These are phyloP conservation scores for Zaprionus obscuricornis DNA, from an alignment of 2,888 invertebrate genomes.

Conservation along the genomic window DNA sequence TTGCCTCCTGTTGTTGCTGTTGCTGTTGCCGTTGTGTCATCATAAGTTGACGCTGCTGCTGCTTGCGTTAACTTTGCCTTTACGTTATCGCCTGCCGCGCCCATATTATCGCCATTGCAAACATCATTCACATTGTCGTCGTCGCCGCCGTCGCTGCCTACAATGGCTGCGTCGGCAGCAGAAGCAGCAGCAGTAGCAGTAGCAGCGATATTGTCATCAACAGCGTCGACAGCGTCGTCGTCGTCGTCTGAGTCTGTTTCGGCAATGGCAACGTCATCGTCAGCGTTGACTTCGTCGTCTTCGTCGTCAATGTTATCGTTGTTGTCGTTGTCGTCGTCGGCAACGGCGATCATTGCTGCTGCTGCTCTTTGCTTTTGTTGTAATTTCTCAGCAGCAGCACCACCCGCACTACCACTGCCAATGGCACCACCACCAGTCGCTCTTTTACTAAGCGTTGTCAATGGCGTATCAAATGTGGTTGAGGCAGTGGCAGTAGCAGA, in stretches of 20 bases:
- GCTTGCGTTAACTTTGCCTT: conserved; percentile 33
- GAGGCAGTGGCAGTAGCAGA: no score
- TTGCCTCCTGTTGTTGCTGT: conserved; percentile 19
- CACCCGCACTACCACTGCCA: conserved; percentile 3
- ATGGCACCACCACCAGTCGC: conserved; percentile 8
- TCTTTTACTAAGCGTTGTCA: conserved; percentile 77
- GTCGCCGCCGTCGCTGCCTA: conserved; percentile 28
- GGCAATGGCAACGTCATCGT: conserved; percentile 8
- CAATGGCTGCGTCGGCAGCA: conserved; percentile 20
- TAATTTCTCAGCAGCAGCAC: conserved; percentile 32
- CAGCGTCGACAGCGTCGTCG: no score
- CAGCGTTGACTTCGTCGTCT: conserved; percentile 21
- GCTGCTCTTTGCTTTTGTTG: conserved; percentile 22
- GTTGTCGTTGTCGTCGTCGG: conserved; percentile 9
- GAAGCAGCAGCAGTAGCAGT: no score
- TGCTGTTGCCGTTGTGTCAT: conserved; percentile 37
- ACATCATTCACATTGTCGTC: conserved; percentile 13
- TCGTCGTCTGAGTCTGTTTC: no score
- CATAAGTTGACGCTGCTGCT: conserved; percentile 37
- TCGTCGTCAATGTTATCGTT: conserved; percentile 26
- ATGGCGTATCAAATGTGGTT: conserved; percentile 73
- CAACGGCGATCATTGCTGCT: conserved; percentile 26
- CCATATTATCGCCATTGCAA: conserved; percentile 63
- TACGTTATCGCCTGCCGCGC: conserved; percentile 58
- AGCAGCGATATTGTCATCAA: conserved; percentile 6